These are phyloP conservation scores for Ceratina australensis DNA, from an alignment of 1,140 invertebrate genomes.

Conservation along the genomic window DNA sequence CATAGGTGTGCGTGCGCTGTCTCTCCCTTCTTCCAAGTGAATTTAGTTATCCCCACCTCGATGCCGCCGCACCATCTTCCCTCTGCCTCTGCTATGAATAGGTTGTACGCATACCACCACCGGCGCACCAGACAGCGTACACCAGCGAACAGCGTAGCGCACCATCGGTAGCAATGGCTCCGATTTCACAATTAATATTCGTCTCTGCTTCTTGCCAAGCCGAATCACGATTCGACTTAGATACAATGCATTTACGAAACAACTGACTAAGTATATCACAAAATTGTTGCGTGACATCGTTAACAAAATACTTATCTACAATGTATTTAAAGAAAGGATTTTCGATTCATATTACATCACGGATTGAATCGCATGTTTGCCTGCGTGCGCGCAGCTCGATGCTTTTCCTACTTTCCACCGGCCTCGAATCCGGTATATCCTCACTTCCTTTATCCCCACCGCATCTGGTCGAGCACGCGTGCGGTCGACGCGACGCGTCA, in stretches of 20 bases:
- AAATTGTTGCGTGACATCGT: background rate
- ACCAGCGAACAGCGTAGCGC: background rate
- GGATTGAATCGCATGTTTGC: background rate
- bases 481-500: slow-evolving; percentile 49
- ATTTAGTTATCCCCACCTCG: slow-evolving; percentile 37
- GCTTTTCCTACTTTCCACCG: slow-evolving; percentile 28
- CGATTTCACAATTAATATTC: slow-evolving; percentile 21
- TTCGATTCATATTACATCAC: no score
- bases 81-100: background rate
- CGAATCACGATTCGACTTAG: no score
- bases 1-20: slow-evolving; percentile 58
- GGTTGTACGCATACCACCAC: no score
- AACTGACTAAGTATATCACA: no score
- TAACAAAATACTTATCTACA: no score
- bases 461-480: slow-evolving; percentile 39
- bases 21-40: background rate
- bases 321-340: no score
- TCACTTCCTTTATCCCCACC: slow-evolving; percentile 29
- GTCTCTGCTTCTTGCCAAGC: background rate
- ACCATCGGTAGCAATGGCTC: slow-evolving; percentile 30
- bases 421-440: slow-evolving; percentile 38
- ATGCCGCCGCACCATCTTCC: slow-evolving; percentile 12
- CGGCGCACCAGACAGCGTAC: background rate
- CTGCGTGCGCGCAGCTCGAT: background rate
- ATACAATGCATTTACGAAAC: no score